Evolutionary conservation across 2,113 vertebrate genomes (phyloP).

Genomic region (Myotis lucifugus): DNA sequence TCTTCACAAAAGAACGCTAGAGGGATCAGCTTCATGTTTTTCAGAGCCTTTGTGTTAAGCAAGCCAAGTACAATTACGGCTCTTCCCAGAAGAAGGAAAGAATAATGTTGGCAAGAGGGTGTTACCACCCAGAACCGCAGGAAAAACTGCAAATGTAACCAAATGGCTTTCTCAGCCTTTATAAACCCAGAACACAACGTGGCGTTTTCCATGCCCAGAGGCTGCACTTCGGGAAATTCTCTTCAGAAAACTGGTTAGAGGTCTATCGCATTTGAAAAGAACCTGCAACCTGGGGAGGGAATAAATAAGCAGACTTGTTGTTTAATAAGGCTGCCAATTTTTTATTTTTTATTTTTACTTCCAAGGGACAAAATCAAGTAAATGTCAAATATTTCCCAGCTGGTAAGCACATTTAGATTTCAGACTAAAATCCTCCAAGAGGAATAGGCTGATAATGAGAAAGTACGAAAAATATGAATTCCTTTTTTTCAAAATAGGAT

Average conservation of each 20-base stretch:
- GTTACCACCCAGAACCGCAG: constrained; percentile 87
- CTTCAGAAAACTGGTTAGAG: constrained; percentile 79
- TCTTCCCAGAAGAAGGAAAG: constrained; percentile 74
- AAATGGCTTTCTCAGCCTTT: constrained; percentile 82
- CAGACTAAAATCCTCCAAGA: constrained; percentile 36
- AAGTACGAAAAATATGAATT: constrained; percentile 15
- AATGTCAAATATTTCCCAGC: constrained; percentile 67
- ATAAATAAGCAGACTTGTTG: constrained; percentile 66
- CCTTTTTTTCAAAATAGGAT: constrained; percentile 40
- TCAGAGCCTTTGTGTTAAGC: constrained; percentile 35
- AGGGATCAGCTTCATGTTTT: constrained; percentile 83
- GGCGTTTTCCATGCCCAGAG: constrained; percentile 81
- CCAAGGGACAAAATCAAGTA: constrained; percentile 52
- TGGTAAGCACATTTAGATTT: constrained; percentile 70
- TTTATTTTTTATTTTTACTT: constrained; percentile 19
- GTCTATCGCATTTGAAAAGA: constrained; percentile 75
- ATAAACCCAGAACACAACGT: constrained; percentile 82
- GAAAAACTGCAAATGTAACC: constrained; percentile 79
- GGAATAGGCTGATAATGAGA: neutral
- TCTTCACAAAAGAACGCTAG: constrained; percentile 85
- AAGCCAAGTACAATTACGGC: constrained; percentile 75
- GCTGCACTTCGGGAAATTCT: constrained; percentile 76
- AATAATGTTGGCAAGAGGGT: constrained; percentile 75
- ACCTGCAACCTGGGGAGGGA: constrained; percentile 74
- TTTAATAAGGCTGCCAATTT: constrained; percentile 57